These are phyloP conservation scores for Ceyx cyanopectus DNA, from an alignment of 2,113 vertebrate species.

Conservation along the genomic window DNA sequence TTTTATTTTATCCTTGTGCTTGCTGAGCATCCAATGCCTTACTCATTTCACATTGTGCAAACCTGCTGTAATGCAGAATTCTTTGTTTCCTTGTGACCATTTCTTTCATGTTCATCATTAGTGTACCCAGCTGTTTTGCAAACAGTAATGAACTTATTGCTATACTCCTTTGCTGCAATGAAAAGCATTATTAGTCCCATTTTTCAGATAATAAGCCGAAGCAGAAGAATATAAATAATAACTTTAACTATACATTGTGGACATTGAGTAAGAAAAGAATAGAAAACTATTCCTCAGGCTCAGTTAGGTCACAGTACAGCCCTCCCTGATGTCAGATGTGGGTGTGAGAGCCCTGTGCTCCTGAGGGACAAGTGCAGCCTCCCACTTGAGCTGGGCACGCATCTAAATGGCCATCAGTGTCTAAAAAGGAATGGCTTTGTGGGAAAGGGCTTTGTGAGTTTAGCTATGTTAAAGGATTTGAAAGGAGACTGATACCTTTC, in stretches of 20 bases:
- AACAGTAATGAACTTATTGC: conserved; percentile 25
- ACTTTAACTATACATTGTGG: not conserved
- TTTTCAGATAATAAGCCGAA: conserved; percentile 6
- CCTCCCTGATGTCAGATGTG: not conserved
- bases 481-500: not conserved
- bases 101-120: conserved; percentile 1
- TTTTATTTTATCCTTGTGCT: conserved; percentile 13
- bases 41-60: conserved; percentile 1
- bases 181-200: not conserved
- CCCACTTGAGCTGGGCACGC: accelerated
- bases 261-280: not conserved
- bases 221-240: not conserved
- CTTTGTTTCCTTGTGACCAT: conserved; percentile 9
- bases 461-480: not conserved
- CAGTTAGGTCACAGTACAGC: not conserved
- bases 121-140: not conserved
- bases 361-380: not conserved
- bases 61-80: not conserved
- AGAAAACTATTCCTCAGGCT: not conserved
- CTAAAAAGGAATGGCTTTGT: not conserved
- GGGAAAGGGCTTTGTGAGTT: not conserved
- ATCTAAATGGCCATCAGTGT: not conserved
- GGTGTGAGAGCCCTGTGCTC: not conserved
- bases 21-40: not conserved
- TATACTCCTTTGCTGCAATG: not conserved